Percentiles rank a stretch among this genome's conserved stretches.
Conservation (phyloP, 2,113 vertebrate genomes). For the Sander vitreus region DNA sequence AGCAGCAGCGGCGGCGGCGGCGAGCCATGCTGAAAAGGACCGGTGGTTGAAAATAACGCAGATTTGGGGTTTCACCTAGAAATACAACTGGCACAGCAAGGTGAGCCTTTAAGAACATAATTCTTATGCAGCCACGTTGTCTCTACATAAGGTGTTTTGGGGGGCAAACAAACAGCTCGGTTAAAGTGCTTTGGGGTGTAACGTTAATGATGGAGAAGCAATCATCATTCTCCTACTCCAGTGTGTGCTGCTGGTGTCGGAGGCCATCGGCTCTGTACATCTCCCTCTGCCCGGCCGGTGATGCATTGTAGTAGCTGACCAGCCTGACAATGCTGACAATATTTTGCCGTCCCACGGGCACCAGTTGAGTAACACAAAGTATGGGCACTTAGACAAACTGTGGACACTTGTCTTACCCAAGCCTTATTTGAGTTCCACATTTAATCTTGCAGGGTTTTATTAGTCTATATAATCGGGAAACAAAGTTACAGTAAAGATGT, state of each 20-base stretch:
- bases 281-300: conserved; percentile 7
- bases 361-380: background rate
- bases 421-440: background rate
- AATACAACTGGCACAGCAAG: conserved; percentile 31
- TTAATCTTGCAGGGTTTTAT: background rate
- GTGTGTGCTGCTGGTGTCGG: conserved; percentile 46
- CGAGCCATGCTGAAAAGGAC: background rate
- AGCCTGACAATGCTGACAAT: background rate
- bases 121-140: background rate
- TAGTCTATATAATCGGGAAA: too few species aligned
- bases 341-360: background rate
- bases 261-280: conserved; percentile 48
- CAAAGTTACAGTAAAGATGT: background rate
- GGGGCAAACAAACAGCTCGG: background rate
- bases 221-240: conserved; percentile 20
- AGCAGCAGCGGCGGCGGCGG: conserved; percentile 10
- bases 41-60: background rate
- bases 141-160: background rate
- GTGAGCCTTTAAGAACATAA: conserved; percentile 35
- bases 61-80: conserved; percentile 11
- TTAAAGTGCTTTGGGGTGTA: background rate
- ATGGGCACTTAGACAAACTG: background rate
- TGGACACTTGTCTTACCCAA: background rate
- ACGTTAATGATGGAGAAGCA: conserved; percentile 6
- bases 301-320: conserved; percentile 11